Percentiles rank a stretch among this genome's conserved stretches.
These are phyloP conservation scores for Atethmia centrago DNA, from an alignment of 2,888 invertebrate genomes.

Conservation along the genomic window DNA sequence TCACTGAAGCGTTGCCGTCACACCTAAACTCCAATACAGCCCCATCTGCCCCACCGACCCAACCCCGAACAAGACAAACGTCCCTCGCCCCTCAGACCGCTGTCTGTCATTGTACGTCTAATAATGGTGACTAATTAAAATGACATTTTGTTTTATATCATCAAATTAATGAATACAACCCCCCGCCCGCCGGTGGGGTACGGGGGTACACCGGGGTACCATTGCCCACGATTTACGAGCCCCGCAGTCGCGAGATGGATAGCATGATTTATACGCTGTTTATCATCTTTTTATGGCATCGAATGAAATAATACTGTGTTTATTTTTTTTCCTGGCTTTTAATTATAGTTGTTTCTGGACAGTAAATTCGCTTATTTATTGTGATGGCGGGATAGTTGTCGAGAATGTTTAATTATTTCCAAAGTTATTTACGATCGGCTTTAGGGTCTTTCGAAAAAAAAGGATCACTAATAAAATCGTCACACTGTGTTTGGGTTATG, in stretches of 20 bases:
- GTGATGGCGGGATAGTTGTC: slow-evolving; percentile 61
- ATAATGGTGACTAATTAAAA: slow-evolving; percentile 84
- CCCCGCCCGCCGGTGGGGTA: slow-evolving; percentile 51
- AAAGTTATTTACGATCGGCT: slow-evolving; percentile 59
- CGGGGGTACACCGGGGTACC: slow-evolving; percentile 65
- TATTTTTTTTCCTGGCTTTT: slow-evolving; percentile 68
- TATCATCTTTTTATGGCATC: slow-evolving; percentile 80
- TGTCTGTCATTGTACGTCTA: slow-evolving; percentile 79
- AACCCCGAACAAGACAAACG: slow-evolving; percentile 77
- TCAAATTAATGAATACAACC: slow-evolving; percentile 82
- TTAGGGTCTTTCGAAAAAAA: slow-evolving; percentile 59
- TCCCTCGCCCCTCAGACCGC: slow-evolving; percentile 68
- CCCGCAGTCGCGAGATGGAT: slow-evolving; percentile 74
- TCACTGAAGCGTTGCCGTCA: slow-evolving; percentile 8
- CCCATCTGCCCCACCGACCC: slow-evolving; percentile 60
- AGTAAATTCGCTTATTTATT: slow-evolving; percentile 70
- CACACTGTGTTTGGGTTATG: slow-evolving; percentile 56
- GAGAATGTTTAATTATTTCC: slow-evolving; percentile 66
- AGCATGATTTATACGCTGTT: slow-evolving; percentile 81
- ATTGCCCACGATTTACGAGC: slow-evolving; percentile 73
- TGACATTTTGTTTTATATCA: slow-evolving; percentile 85
- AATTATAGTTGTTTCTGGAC: slow-evolving; percentile 69
- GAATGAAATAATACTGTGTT: slow-evolving; percentile 73
- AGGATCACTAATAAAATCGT: slow-evolving; percentile 61
- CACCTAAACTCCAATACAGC: slow-evolving; percentile 48